phyloP scores from a whole-genome alignment of 92 coral and sea anemone species.

The Pocillopora meandrina region DNA sequence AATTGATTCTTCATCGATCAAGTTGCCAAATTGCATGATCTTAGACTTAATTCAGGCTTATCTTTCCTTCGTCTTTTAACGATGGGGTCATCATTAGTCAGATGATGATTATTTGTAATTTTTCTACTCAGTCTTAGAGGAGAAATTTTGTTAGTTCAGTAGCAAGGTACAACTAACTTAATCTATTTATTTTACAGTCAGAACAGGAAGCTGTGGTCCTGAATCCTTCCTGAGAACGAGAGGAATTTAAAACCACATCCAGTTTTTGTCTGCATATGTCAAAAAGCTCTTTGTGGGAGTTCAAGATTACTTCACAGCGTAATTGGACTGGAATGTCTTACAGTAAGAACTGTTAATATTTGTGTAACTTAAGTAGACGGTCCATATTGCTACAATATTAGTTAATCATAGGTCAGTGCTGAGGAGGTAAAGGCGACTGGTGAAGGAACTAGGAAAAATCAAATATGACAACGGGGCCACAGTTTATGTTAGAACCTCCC shows the following conservation, averaged over 20 bases:
- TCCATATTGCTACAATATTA: background rate
- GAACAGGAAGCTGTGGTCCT: conserved; percentile 5
- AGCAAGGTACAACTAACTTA: background rate
- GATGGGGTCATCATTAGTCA: too few relatives aligned
- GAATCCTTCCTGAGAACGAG: background rate
- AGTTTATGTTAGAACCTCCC: too few relatives aligned
- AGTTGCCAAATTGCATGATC: too few relatives aligned
- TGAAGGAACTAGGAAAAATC: too few relatives aligned
- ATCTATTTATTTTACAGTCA: background rate
- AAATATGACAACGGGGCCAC: too few relatives aligned
- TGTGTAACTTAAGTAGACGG: background rate
- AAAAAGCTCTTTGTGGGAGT: background rate
- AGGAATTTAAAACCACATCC: conserved; percentile 6
- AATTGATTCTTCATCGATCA: too few relatives aligned
- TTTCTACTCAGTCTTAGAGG: too few relatives aligned
- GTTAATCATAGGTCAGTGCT: too few relatives aligned
- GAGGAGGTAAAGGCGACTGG: too few relatives aligned
- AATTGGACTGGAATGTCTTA: background rate
- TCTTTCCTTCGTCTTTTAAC: too few relatives aligned
- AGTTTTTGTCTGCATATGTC: background rate
- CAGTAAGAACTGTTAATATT: conserved; percentile 4
- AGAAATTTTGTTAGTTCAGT: background rate
- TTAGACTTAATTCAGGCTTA: too few relatives aligned
- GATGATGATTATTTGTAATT: too few relatives aligned
- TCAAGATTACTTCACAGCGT: background rate